Base-by-base conservation (phyloP, 2,888 invertebrate species). In the Tetragonula carbonaria region DNA sequence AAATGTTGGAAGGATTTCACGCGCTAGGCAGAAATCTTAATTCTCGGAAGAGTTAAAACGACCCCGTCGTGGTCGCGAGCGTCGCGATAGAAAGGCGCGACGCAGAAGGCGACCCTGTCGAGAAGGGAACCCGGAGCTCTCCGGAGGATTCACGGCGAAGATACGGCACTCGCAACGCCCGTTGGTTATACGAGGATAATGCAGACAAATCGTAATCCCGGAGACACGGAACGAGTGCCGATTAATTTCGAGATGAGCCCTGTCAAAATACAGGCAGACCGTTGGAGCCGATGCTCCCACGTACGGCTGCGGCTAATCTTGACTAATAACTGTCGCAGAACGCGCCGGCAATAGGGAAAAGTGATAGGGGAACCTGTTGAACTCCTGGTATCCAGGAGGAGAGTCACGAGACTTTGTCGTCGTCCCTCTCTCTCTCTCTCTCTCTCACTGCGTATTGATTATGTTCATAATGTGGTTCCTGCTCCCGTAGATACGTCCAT, bases 151-250 rank as follows among this genome's bases (percentile, higher is more conserved):
- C 38, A 70, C 57, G 11, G 8, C 18, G 21, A 65, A 51, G 55
- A 45, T 45, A 11, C 45, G 57, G 59, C 57, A 71, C 45, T 78
- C 77, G 80, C 80, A 80, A 84, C 80, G 83, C 78, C 85, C 87
- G 85, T 76, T 84, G 78, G 66, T 80, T 85, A 72, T 73, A 79
- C 71, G 70, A 74, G 85, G 90, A 90, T 93, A 94, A 94, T 94
- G 89, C 93, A 92, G 93, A 94, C 92, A 93, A 93, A 94, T 94
- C 92, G 92, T 94, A 93, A 94, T 94, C 94, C 93, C 87, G 83
- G 85, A 79, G 87, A 82, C 90, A 88, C 91, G 91, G 90, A 92
- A 93, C 92, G 91, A 91, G 92, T 87, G 84, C 89, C 93, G 92
- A 94, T 93, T 94, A 93, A 93, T 94, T 93, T 89, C 86, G 78